These are phyloP conservation scores for Percina caprodes DNA, from an alignment of 2,113 vertebrate genomes.

Conservation along the genomic window DNA sequence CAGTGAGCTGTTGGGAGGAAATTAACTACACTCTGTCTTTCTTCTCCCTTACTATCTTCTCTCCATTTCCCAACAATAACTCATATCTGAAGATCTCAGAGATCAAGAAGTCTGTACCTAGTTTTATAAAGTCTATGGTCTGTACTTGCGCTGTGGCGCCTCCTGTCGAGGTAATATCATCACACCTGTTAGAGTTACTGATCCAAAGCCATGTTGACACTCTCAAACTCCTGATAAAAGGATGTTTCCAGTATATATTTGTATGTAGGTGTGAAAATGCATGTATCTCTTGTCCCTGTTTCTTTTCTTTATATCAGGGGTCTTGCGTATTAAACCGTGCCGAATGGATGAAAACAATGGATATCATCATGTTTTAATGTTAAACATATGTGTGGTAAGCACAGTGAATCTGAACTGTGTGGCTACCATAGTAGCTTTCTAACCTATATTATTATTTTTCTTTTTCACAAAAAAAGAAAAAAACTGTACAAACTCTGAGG, in stretches of 20 bases:
- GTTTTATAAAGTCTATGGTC: too few species aligned
- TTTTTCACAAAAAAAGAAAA: too few species aligned
- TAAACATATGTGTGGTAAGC: too few species aligned
- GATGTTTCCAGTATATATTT: background rate
- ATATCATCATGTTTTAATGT: too few species aligned
- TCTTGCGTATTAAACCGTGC: too few species aligned
- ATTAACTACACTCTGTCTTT: background rate
- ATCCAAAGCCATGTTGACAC: background rate
- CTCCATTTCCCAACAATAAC: background rate
- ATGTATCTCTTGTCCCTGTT: background rate
- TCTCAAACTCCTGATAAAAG: background rate
- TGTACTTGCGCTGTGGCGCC: slow-evolving; percentile 14
- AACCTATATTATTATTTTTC: too few species aligned
- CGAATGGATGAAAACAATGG: too few species aligned
- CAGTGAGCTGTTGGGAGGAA: background rate
- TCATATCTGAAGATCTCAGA: background rate
- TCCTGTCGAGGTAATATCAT: slow-evolving; percentile 10
- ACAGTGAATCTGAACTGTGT: too few species aligned
- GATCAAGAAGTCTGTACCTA: background rate
- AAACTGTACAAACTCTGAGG: too few species aligned
- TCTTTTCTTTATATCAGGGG: background rate
- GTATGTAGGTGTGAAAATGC: background rate
- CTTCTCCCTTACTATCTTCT: background rate
- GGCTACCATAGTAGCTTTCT: too few species aligned
- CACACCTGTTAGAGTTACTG: background rate